These are phyloP conservation scores for Laothoe populi DNA, from an alignment of 2,888 invertebrate genomes.

Conservation along the genomic window DNA sequence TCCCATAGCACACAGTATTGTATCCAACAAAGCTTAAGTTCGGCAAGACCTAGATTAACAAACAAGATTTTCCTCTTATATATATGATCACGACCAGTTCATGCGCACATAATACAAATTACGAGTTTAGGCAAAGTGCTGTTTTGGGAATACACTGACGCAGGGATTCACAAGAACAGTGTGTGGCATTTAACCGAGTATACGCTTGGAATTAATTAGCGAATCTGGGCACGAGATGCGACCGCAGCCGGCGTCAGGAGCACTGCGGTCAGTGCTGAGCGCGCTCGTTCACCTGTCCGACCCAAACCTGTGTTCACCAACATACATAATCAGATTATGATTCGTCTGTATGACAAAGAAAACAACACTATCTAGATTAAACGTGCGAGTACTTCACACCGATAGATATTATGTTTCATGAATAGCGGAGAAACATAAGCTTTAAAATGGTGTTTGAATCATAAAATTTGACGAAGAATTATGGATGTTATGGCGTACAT, in stretches of 20 bases:
- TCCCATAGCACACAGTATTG: background rate
- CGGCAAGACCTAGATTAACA: constrained; percentile 23
- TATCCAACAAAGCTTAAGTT: background rate
- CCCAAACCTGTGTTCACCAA: constrained; percentile 49
- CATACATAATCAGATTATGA: constrained; percentile 66
- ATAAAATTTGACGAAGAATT: too few relatives aligned
- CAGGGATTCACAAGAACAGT: constrained; percentile 40
- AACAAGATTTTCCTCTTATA: constrained; percentile 51
- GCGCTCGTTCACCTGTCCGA: constrained; percentile 63
- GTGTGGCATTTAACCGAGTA: constrained; percentile 48
- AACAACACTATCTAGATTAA: constrained; percentile 52
- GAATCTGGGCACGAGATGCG: constrained; percentile 59
- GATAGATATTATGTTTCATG: too few relatives aligned
- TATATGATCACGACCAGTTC: constrained; percentile 44
- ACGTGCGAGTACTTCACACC: background rate
- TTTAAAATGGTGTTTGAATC: too few relatives aligned
- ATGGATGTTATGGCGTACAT: too few relatives aligned
- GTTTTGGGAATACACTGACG: constrained; percentile 34
- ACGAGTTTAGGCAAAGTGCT: constrained; percentile 39
- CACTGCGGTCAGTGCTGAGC: constrained; percentile 51
- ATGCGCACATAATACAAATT: constrained; percentile 37
- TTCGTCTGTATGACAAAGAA: constrained; percentile 55
- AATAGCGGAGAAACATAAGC: too few relatives aligned
- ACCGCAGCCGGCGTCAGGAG: constrained; percentile 55
- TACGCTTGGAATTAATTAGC: constrained; percentile 69